These are phyloP conservation scores for Elephas maximus DNA, from an alignment of 2,113 vertebrate genomes.

Conservation along the genomic window DNA sequence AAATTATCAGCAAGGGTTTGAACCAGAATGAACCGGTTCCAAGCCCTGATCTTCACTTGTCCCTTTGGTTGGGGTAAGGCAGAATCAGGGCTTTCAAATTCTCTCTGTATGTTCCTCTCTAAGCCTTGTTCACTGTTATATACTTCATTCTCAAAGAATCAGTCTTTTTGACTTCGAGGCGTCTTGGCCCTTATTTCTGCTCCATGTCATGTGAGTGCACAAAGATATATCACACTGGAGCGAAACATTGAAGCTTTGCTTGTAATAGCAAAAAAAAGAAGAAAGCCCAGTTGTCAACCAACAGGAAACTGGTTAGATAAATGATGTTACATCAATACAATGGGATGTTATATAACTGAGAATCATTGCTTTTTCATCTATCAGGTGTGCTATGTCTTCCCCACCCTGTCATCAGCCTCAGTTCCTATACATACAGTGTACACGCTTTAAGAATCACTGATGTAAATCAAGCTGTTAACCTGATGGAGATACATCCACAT, in stretches of 20 bases:
- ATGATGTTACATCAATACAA: rapidly evolving
- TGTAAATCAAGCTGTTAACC: rapidly evolving
- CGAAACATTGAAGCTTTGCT: too few species aligned
- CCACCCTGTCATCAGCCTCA: rapidly evolving
- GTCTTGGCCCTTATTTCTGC: not conserved
- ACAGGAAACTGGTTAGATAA: not conserved
- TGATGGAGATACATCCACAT: rapidly evolving
- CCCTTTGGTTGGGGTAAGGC: not conserved
- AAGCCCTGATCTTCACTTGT: too few species aligned
- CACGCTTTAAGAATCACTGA: not conserved
- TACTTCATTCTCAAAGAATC: not conserved
- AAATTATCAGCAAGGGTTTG: too few species aligned
- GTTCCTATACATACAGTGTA: too few species aligned
- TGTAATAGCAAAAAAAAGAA: not conserved
- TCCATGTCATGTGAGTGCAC: rapidly evolving
- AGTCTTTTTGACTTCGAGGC: not conserved
- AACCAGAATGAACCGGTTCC: too few species aligned
- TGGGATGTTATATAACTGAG: rapidly evolving
- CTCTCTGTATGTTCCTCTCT: too few species aligned
- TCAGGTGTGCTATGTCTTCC: not conserved
- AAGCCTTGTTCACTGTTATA: not conserved
- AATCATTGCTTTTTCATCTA: rapidly evolving
- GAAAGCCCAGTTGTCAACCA: rapidly evolving
- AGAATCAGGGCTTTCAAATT: not conserved
- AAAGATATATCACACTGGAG: not conserved